Conservation (phyloP, 2,888 invertebrate genomes). For the Lasioglossum vierecki region DNA sequence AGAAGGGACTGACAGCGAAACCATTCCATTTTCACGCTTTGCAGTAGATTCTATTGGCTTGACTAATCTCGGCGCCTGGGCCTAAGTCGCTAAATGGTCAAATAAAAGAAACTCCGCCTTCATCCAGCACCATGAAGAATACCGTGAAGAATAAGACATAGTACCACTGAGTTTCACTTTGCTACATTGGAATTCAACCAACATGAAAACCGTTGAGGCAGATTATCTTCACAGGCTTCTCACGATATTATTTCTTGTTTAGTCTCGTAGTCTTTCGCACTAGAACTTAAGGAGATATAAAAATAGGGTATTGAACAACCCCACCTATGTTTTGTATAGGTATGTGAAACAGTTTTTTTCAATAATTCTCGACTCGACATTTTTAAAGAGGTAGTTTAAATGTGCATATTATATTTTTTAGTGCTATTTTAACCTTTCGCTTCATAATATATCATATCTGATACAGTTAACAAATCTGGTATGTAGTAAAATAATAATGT, state of each 20-base stretch:
- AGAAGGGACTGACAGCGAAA: conserved; percentile 54
- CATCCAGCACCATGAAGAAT: conserved; percentile 14
- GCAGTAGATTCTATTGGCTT: conserved; percentile 30
- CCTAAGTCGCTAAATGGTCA: conserved; percentile 29
- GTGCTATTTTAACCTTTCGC: too few species aligned
- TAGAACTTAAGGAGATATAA: not conserved
- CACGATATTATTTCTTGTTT: not conserved
- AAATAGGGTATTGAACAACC: not conserved
- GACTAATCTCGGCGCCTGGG: conserved; percentile 46
- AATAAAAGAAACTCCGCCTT: conserved; percentile 31
- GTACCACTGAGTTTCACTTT: not conserved
- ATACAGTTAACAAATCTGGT: too few species aligned
- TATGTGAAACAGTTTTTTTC: too few species aligned
- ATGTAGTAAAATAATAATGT: too few species aligned
- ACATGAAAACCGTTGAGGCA: not conserved
- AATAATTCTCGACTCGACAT: not conserved
- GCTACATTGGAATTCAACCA: not conserved
- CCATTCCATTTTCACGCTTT: conserved; percentile 65
- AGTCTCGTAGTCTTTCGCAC: not conserved
- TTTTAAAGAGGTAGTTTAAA: too few species aligned
- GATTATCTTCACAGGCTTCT: not conserved
- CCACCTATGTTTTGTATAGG: not conserved
- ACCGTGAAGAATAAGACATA: conserved; percentile 6
- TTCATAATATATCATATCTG: too few species aligned
- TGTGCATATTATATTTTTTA: too few species aligned